Evolutionary conservation across 2,797 vertebrate species (phyloP), one percentile per base, ranked within the genome.

Genomic region (Phoeniculus purpureus): DNA sequence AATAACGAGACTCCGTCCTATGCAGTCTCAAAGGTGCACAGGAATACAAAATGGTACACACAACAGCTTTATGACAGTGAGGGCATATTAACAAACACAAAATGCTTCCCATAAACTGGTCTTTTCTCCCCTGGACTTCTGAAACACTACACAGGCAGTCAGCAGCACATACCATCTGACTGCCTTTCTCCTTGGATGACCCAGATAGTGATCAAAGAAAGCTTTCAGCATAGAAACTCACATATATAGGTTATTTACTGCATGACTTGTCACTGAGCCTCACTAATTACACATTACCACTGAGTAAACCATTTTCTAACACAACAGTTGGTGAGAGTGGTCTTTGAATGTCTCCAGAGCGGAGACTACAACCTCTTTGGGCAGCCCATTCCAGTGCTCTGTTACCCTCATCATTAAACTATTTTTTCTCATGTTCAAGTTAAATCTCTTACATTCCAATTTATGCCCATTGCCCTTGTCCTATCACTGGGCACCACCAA

Each of bases 21-120:
- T 48, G 23, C 40, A 76, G 34, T 23, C 55, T 27, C 61, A 65
- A 3, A 21, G 6, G 48, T 34, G 26, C 0, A 0, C 0, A 19
- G n/a, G 23, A 77, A 64, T 7, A 65, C 6, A 32, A 86, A 72
- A 72, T 1, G 0, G 31, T 15, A 59, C 31, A 34, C 26, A 15
- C 3, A 17, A 48, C 18, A 54, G 51, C 32, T 70, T 56, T 64
- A 25, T 7, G 3, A 40, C 17, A 16, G n/a, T 21, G 58, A 84
- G 0, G 1, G 7, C 2, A 0, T 4, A 65, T 45, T 43, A 81
- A 54, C 15, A 75, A 67, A 84, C 5, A 51, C 14, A 23, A 12
- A 68, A 37, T 0, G 1, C 6, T 55, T 55, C 50, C 52, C 29
- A 56, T 27, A 21, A 85, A 74, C 8, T 15, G 12, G 19, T 26